These are phyloP conservation scores for Anorthoa munda DNA, from an alignment of 2,888 invertebrate species.

Conservation along the genomic window DNA sequence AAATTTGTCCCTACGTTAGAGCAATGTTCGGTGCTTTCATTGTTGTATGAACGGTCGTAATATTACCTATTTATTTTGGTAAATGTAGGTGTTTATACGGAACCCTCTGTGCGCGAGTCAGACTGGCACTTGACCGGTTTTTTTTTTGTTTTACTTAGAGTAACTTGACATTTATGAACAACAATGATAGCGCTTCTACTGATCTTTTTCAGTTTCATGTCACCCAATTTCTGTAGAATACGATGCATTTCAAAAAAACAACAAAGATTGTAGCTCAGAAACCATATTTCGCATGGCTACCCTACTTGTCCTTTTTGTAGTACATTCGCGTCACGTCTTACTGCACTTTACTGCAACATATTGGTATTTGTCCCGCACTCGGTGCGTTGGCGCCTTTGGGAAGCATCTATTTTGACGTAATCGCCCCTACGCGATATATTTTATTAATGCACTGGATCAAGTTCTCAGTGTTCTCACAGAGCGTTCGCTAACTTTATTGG, in stretches of 20 bases:
- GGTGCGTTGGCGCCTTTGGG: constrained; percentile 80
- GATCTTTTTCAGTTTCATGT: neutral
- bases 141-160: too few relatives aligned
- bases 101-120: too few relatives aligned
- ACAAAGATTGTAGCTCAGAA: neutral
- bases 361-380: constrained; percentile 81
- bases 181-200: too few relatives aligned
- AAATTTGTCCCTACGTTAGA: too few relatives aligned
- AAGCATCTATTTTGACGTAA: constrained; percentile 74
- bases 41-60: too few relatives aligned
- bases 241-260: neutral
- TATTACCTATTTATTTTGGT: too few relatives aligned
- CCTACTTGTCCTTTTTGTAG: constrained; percentile 54
- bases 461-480: constrained; percentile 79
- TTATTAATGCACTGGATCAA: constrained; percentile 75
- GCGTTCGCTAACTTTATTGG: constrained; percentile 59
- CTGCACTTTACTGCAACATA: constrained; percentile 74
- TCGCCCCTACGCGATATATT: constrained; percentile 78
- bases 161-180: too few relatives aligned
- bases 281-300: constrained; percentile 41
- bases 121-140: too few relatives aligned
- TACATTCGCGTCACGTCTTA: constrained; percentile 67
- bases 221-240: neutral
- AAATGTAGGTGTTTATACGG: too few relatives aligned
- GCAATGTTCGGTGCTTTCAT: too few relatives aligned